These are phyloP conservation scores for Centropus unirufus DNA, from an alignment of 2,113 vertebrate genomes.

Conservation along the genomic window DNA sequence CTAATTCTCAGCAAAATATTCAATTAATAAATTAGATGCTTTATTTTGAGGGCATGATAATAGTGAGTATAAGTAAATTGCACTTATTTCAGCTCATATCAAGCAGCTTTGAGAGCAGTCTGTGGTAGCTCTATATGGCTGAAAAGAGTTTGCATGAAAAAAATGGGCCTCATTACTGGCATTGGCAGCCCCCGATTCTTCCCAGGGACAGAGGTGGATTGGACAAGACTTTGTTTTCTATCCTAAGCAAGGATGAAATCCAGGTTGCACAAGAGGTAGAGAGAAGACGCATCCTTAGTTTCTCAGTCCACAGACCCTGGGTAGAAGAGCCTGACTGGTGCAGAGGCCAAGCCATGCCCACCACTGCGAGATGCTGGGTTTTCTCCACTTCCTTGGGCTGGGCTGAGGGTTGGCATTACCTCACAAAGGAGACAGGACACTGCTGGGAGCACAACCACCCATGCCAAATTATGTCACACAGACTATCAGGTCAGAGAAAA, in stretches of 20 bases:
- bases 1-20: not conserved
- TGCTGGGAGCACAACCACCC: not conserved
- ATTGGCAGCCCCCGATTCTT: not conserved
- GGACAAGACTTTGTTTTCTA: not conserved
- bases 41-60: not conserved
- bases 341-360: not conserved
- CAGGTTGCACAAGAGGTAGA: not conserved
- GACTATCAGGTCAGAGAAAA: not conserved
- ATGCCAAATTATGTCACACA: fast-evolving
- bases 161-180: not conserved
- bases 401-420: not conserved
- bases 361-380: not conserved
- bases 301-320: not conserved
- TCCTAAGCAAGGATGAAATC: not conserved
- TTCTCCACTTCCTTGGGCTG: not conserved
- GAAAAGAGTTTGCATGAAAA: not conserved
- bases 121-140: not conserved
- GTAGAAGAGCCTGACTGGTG: not conserved
- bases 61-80: not conserved
- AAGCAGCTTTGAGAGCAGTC: not conserved
- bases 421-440: fast-evolving
- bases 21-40: not conserved
- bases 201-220: no score
- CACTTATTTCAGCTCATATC: not conserved
- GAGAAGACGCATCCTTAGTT: not conserved